Evolutionary conservation across 2,113 vertebrate genomes (phyloP), one percentile per base, ranked within the genome.

Genomic region (Pseudorasbora parva): DNA sequence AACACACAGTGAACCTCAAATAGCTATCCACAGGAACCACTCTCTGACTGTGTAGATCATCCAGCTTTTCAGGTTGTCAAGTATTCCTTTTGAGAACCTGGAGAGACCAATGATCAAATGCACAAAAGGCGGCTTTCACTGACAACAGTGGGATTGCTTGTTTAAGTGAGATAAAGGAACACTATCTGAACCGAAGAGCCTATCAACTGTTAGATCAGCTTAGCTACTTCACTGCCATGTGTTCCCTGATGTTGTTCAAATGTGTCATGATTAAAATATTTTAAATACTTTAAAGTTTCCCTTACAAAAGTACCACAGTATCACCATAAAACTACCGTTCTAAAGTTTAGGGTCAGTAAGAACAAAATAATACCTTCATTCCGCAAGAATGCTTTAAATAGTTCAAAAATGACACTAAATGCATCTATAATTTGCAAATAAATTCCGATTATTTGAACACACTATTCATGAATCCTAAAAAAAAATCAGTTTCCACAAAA

Each of bases 21-120:
- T 60, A 78, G 76, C n/a, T 62, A 57, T 43, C 60, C 72, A 57
- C 72, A 47, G 71, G 51, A 45, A n/a, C 56, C 56, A 43, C 47
- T 51, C 78, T 66, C 68, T 72, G 14, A 75, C 56, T 68, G 30
- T 54, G 56, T 68, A 49, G 10, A 72, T 85, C 78, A 43, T 69
- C 37, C 71, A 81, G 86, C 69, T 72, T 80, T 91, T 69, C 56
- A 84, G 78, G 86, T 78, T 76, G 49, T 45, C 51, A 37, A 64
- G n/a, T 64, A 64, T 85, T 8, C 17, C 56, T 79, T 85, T 87
- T 54, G 41, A 81, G n/a, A 89, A 75, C 84, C 74, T 74, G 43
- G 49, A 54, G 41, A 41, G 60, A 43, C 54, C 14, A 9, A 27
- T 45, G 62, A 85, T 51, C 33, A 83, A 60, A 41, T 45, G 33